Conservation (phyloP, 2,888 invertebrate species). For the Pyralis farinalis region DNA sequence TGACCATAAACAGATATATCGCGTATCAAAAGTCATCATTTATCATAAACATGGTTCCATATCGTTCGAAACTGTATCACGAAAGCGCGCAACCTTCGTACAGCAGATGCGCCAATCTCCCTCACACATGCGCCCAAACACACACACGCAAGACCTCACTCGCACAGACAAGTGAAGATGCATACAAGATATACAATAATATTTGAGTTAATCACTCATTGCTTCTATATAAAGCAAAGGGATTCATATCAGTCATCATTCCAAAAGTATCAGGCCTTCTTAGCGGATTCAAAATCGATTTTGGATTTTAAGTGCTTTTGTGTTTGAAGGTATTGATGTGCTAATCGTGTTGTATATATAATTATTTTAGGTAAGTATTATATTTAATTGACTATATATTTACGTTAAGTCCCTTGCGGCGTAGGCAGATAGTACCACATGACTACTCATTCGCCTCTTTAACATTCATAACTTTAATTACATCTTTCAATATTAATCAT, state of each 20-base stretch:
- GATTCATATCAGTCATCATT: constrained; percentile 11
- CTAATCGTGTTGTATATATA: neutral
- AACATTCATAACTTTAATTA: no score
- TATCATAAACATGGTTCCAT: neutral
- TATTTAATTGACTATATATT: no score
- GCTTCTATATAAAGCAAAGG: neutral
- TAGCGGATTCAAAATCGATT: neutral
- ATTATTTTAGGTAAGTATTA: no score
- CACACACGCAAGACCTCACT: no score
- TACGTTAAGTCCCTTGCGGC: no score
- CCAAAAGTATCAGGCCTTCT: neutral
- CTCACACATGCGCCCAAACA: constrained; percentile 19
- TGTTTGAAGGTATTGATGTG: neutral
- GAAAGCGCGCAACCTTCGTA: neutral
- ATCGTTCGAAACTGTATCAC: neutral
- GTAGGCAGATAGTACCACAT: no score
- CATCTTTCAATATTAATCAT: no score
- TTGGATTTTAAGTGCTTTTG: neutral
- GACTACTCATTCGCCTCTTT: no score
- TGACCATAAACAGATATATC: no score
- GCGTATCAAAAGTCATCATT: neutral
- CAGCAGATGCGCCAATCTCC: neutral
- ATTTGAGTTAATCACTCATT: constrained; percentile 12
- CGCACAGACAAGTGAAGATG: neutral
- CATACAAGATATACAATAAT: constrained; percentile 9